These are phyloP conservation scores for Strix uralensis DNA, from an alignment of 2,113 vertebrate species.

Conservation along the genomic window DNA sequence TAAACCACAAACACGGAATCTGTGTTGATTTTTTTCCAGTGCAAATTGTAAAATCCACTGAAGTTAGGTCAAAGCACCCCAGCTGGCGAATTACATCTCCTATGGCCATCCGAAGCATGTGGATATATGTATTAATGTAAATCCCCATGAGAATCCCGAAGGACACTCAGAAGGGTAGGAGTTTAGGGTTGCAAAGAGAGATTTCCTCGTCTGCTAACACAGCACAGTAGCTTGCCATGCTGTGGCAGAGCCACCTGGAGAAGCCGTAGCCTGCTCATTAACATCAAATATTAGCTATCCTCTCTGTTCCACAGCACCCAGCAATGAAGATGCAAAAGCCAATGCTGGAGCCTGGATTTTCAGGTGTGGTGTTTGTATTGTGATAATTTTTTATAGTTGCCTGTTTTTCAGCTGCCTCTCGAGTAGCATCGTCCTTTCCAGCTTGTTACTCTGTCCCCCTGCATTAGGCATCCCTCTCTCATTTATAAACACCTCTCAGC, in stretches of 20 bases:
- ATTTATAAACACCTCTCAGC: background rate
- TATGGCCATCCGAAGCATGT: rapidly evolving
- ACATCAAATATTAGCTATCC: no score
- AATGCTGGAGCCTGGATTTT: background rate
- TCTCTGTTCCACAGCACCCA: background rate
- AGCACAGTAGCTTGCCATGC: background rate
- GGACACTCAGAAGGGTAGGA: rapidly evolving
- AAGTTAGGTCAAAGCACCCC: background rate
- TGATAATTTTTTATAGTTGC: background rate
- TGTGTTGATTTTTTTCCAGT: background rate
- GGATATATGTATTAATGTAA: background rate
- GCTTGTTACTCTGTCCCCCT: rapidly evolving
- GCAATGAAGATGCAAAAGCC: background rate
- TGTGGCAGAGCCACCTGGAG: background rate
- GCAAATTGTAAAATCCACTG: background rate
- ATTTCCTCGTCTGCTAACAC: background rate
- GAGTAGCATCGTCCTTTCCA: background rate
- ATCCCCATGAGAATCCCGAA: rapidly evolving
- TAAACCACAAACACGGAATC: background rate
- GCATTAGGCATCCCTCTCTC: background rate
- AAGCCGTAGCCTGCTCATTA: background rate
- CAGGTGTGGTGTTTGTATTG: background rate
- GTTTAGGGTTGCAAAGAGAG: background rate
- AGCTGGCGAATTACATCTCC: background rate
- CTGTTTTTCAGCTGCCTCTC: background rate